Conservation (phyloP, 2,113 vertebrate species). For the Ophiodon elongatus region DNA sequence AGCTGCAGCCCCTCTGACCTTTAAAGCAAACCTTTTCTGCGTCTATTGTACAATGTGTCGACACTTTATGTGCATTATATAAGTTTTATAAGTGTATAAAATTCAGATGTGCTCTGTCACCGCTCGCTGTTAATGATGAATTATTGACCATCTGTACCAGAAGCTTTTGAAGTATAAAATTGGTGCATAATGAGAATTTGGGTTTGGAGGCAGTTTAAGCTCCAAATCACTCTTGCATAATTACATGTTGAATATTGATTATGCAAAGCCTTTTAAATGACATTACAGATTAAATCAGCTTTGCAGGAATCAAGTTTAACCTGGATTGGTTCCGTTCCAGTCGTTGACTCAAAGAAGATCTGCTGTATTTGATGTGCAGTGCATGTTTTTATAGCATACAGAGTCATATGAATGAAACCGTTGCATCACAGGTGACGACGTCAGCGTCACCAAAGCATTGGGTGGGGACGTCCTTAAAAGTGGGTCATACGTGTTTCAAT, state of each 20-base stretch:
- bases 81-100: slow-evolving; percentile 40
- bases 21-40: slow-evolving; percentile 28
- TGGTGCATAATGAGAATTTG: slow-evolving; percentile 41
- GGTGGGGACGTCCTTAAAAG: background rate
- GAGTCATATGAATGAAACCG: background rate
- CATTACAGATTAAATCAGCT: slow-evolving; percentile 39
- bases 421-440: background rate
- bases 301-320: slow-evolving; percentile 25
- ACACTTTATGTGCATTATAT: slow-evolving; percentile 36
- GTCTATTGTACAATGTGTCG: background rate
- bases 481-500: slow-evolving; percentile 18
- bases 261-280: slow-evolving; percentile 55
- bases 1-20: slow-evolving; percentile 44
- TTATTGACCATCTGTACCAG: slow-evolving; percentile 59
- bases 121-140: slow-evolving; percentile 50
- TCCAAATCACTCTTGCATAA: slow-evolving; percentile 24
- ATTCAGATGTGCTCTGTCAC: slow-evolving; percentile 44
- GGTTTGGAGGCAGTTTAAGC: slow-evolving; percentile 37
- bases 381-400: background rate
- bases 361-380: background rate
- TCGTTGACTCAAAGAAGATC: slow-evolving; percentile 10
- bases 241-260: slow-evolving; percentile 62
- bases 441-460: background rate
- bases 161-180: slow-evolving; percentile 60
- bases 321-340: background rate